Conservation (phyloP, 1,140 invertebrate species). For the Philotrypesis tridentata region DNA sequence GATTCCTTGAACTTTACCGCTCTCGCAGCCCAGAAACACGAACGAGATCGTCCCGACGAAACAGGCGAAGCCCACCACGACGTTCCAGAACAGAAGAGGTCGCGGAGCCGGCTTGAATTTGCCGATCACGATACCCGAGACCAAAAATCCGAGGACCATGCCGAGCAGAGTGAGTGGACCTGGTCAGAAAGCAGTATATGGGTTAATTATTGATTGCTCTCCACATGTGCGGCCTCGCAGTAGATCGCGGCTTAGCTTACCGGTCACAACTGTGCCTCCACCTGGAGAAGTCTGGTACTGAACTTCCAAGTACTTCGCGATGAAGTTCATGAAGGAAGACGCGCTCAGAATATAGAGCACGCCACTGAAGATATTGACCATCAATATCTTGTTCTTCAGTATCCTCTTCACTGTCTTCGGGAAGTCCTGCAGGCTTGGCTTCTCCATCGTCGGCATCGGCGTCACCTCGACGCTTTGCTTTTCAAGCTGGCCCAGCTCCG, state of each 20-base stretch:
- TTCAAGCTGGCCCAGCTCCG: conserved; percentile 46
- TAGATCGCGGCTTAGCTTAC: conserved; percentile 59
- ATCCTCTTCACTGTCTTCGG: conserved; percentile 76
- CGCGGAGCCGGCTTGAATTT: conserved; percentile 78
- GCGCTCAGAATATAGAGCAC: conserved; percentile 80
- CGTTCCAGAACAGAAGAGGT: conserved; percentile 79
- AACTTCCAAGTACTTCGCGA: conserved; percentile 83
- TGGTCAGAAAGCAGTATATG: conserved; percentile 54
- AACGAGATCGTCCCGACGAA: conserved; percentile 73
- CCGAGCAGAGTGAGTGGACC: conserved; percentile 75
- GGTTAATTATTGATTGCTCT: too few relatives aligned
- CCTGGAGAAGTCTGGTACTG: conserved; percentile 80
- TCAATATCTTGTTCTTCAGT: conserved; percentile 76
- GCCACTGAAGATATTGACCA: conserved; percentile 76
- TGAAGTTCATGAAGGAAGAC: conserved; percentile 80
- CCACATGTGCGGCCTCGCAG: too few relatives aligned
- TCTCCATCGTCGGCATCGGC: background rate
- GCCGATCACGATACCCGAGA: conserved; percentile 78
- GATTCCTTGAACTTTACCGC: conserved; percentile 66
- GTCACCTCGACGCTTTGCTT: background rate
- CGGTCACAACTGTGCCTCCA: conserved; percentile 78
- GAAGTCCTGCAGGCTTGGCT: conserved; percentile 73
- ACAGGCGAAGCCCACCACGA: conserved; percentile 76
- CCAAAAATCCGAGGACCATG: conserved; percentile 78
- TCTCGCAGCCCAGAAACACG: conserved; percentile 77